These are phyloP conservation scores for Myrmecophaga tridactyla DNA, from an alignment of 2,113 vertebrate species.

Conservation along the genomic window DNA sequence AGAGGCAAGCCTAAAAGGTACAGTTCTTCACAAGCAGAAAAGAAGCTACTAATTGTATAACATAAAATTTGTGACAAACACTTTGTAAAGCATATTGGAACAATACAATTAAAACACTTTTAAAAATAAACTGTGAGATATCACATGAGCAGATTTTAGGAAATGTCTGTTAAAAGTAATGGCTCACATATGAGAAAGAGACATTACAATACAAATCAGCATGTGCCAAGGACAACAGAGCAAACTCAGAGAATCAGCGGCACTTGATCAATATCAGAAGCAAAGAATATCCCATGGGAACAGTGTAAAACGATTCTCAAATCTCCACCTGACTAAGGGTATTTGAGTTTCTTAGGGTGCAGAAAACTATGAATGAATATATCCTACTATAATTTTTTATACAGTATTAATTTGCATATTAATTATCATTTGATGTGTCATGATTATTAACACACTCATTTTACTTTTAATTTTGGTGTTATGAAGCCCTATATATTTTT, in stretches of 20 bases:
- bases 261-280: background rate
- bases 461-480: background rate
- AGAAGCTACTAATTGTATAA: background rate
- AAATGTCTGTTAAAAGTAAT: background rate
- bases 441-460: background rate
- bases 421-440: background rate
- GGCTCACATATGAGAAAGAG: background rate
- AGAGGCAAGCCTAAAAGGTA: background rate
- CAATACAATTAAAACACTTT: background rate
- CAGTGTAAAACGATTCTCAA: too few species aligned
- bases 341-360: background rate
- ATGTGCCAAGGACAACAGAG: background rate
- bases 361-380: background rate
- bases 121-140: background rate
- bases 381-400: background rate
- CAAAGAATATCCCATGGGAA: background rate
- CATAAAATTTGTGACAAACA: background rate
- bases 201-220: background rate
- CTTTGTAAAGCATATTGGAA: background rate
- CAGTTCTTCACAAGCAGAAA: background rate
- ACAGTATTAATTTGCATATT: background rate
- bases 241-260: background rate
- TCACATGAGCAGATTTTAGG: background rate
- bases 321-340: background rate
- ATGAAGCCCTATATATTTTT: background rate